Percentiles rank a stretch among this genome's conserved stretches.
Evolutionary conservation across 2,113 vertebrate species (phyloP).

Genomic region (Lepisosteus osseus): DNA sequence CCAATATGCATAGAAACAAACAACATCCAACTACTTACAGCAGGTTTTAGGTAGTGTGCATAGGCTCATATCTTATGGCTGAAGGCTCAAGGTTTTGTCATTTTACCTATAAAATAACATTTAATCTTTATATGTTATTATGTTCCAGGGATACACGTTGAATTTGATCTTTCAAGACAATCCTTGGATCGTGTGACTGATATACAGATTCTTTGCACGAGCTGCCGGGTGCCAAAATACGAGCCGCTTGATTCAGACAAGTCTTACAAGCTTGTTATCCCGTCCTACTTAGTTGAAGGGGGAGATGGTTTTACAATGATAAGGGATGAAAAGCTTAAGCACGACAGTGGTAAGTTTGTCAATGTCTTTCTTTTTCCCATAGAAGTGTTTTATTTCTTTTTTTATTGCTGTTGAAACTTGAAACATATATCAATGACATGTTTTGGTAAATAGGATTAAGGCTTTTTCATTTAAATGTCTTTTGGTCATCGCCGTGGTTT

Average conservation of each 20-base stretch:
- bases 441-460: too few relatives aligned
- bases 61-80: too few relatives aligned
- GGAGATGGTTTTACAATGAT: conserved; percentile 84
- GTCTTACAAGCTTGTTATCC: conserved; percentile 73
- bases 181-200: conserved; percentile 63
- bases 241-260: conserved; percentile 58
- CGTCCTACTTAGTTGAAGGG: conserved; percentile 71
- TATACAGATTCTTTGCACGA: conserved; percentile 74
- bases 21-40: too few relatives aligned
- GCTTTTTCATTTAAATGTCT: too few relatives aligned
- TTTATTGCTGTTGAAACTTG: background rate
- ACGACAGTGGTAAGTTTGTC: conserved; percentile 75
- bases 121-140: background rate
- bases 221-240: conserved; percentile 78
- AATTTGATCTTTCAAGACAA: conserved; percentile 67
- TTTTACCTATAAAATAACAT: too few relatives aligned
- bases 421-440: background rate
- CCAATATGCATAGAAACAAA: too few relatives aligned
- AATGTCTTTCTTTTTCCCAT: too few relatives aligned
- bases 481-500: too few relatives aligned
- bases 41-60: too few relatives aligned
- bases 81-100: too few relatives aligned
- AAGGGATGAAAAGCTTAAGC: conserved; percentile 65
- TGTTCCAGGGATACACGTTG: conserved; percentile 75
- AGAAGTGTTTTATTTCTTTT: background rate